phyloP scores from a whole-genome alignment of 2,797 vertebrate genomes.

The Mareca strepera region DNA sequence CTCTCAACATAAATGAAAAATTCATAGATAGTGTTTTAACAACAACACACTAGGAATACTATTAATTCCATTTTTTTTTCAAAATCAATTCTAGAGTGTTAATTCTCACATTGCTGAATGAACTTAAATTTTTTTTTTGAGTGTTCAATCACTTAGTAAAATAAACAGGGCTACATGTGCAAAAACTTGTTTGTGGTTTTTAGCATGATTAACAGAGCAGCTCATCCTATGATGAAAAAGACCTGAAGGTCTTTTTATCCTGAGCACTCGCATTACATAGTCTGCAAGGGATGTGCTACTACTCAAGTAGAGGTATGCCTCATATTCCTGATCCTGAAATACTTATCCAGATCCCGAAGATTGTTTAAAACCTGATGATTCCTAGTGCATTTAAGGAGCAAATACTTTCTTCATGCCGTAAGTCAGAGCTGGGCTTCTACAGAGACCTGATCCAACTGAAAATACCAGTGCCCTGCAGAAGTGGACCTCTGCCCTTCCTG shows the following conservation, averaged over 20 bases:
- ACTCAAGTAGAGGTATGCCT: background rate
- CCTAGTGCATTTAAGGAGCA: background rate
- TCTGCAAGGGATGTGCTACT: background rate
- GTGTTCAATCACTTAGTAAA: slow-evolving; percentile 9
- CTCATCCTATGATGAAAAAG: background rate
- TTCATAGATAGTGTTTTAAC: slow-evolving; percentile 65
- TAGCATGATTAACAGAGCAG: background rate
- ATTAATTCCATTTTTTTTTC: slow-evolving; percentile 52
- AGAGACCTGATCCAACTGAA: background rate
- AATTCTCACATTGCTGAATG: background rate
- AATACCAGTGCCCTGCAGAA: rapidly evolving
- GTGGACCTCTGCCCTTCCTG: background rate
- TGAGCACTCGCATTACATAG: background rate
- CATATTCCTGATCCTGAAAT: background rate
- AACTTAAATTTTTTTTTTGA: background rate
- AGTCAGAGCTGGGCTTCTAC: background rate
- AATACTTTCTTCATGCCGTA: background rate
- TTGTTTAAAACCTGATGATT: background rate
- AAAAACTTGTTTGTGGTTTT: background rate
- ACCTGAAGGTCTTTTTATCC: background rate
- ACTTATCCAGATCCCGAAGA: background rate
- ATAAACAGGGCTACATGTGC: background rate
- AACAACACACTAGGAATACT: slow-evolving; percentile 55
- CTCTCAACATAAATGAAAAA: slow-evolving; percentile 74
- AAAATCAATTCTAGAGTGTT: background rate